Conservation (phyloP, 1,140 invertebrate genomes). For the Aphelinus atriplicis region DNA sequence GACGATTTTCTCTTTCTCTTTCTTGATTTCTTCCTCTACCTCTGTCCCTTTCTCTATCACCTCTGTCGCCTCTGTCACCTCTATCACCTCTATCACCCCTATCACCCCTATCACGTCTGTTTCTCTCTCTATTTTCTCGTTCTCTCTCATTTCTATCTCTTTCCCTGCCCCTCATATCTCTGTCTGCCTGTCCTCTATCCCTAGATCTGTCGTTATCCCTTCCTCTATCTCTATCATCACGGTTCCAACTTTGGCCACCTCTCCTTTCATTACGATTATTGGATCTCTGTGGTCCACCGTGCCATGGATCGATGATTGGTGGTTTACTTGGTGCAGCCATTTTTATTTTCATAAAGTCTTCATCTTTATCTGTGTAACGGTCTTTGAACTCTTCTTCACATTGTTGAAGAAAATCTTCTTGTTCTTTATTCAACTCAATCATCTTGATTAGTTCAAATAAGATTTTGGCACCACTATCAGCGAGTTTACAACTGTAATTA, state of each 20-base stretch:
- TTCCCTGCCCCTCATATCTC: too few relatives aligned
- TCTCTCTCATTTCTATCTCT: too few relatives aligned
- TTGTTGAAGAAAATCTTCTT: constrained; percentile 62
- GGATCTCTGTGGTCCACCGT: constrained; percentile 47
- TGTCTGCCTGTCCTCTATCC: too few relatives aligned
- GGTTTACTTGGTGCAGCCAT: constrained; percentile 55
- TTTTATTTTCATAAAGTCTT: constrained; percentile 63
- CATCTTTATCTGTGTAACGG: constrained; percentile 68
- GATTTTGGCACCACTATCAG: constrained; percentile 48
- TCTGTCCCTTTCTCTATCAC: not conserved
- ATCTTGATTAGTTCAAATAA: constrained; percentile 38
- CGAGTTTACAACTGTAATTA: constrained; percentile 51
- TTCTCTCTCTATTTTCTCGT: too few relatives aligned
- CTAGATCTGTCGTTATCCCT: too few relatives aligned
- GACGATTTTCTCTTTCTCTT: constrained; percentile 2
- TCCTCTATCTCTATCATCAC: not conserved
- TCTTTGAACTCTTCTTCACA: constrained; percentile 67
- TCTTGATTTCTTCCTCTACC: not conserved
- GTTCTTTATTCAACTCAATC: constrained; percentile 43
- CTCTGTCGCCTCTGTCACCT: not conserved
- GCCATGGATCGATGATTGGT: constrained; percentile 68
- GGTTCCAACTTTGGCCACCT: not conserved
- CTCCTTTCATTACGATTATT: not conserved
- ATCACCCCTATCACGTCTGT: too few relatives aligned
- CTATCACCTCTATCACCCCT: not conserved